Percentiles rank a stretch among this genome's conserved stretches.
Evolutionary conservation across 1,140 invertebrate species (phyloP).

Genomic region (Bactericera cockerelli): DNA sequence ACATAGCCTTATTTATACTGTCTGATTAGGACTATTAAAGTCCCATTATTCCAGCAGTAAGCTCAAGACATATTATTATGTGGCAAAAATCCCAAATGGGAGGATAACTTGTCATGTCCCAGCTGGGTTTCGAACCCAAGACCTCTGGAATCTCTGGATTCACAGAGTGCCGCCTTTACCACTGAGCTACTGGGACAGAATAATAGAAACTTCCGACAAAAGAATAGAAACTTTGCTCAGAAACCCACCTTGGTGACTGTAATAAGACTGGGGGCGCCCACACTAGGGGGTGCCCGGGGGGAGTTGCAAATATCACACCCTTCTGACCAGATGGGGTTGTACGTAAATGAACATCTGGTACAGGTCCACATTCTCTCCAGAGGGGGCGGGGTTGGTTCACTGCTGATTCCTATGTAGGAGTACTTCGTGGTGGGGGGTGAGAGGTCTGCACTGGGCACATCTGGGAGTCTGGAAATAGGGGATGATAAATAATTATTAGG

Average conservation of each 20-base stretch:
- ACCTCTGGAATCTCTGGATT: too few species aligned
- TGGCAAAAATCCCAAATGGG: too few species aligned
- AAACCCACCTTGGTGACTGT: conserved; percentile 46
- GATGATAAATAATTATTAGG: too few species aligned
- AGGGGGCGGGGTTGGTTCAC: conserved; percentile 30
- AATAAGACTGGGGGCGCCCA: conserved; percentile 48
- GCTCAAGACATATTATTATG: too few species aligned
- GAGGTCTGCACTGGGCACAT: neutral
- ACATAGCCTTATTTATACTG: too few species aligned
- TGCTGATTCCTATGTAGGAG: conserved; percentile 23
- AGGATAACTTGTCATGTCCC: too few species aligned
- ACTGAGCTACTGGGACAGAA: too few species aligned
- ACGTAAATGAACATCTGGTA: conserved; percentile 69
- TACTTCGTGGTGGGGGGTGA: neutral
- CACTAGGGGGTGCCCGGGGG: conserved; percentile 40
- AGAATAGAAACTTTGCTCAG: conserved; percentile 22
- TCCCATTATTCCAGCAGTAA: too few species aligned
- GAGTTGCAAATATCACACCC: conserved; percentile 65
- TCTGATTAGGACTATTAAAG: too few species aligned
- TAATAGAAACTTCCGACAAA: too few species aligned
- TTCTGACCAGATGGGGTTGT: conserved; percentile 61
- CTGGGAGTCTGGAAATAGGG: conserved; percentile 1
- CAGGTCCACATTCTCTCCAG: conserved; percentile 66
- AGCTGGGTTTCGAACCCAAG: too few species aligned
- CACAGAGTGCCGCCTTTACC: too few species aligned